phyloP scores from a whole-genome alignment of 1,140 invertebrate genomes.

The Nomia melanderi region DNA sequence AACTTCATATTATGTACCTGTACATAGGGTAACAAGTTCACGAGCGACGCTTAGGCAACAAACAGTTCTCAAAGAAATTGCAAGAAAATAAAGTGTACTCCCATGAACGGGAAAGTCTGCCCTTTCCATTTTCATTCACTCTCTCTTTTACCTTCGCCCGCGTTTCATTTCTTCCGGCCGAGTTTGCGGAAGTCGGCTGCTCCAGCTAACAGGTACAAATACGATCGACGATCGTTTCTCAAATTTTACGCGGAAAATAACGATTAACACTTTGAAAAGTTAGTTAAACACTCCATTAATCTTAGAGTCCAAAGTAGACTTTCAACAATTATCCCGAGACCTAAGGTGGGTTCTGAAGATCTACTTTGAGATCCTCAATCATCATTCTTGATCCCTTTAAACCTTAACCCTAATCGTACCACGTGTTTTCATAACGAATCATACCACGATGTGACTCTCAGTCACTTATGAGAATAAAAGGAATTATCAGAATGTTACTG shows the following conservation, averaged over 20 bases:
- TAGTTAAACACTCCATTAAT: too few relatives aligned
- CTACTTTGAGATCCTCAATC: too few relatives aligned
- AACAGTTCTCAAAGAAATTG: constrained; percentile 47
- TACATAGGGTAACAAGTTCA: constrained; percentile 61
- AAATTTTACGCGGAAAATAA: background rate
- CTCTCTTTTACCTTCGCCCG: constrained; percentile 29
- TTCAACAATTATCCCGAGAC: too few relatives aligned
- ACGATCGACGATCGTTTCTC: background rate
- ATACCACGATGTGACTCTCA: too few relatives aligned
- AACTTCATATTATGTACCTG: constrained; percentile 59
- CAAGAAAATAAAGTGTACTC: constrained; percentile 40
- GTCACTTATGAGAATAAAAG: too few relatives aligned
- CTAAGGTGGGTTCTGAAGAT: too few relatives aligned
- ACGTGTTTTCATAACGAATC: too few relatives aligned
- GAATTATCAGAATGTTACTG: too few relatives aligned
- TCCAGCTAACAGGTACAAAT: background rate
- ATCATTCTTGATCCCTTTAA: too few relatives aligned
- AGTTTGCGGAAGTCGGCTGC: background rate
- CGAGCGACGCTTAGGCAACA: constrained; percentile 50
- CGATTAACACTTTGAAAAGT: too few relatives aligned
- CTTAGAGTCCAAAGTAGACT: too few relatives aligned
- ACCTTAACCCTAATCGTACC: too few relatives aligned
- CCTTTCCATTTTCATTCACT: constrained; percentile 55
- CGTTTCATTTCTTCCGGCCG: background rate
- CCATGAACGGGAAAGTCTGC: constrained; percentile 19